Evolutionary conservation across 2,888 invertebrate species (phyloP), one percentile per base, ranked within the genome.

Genomic region (Reticulitermes lucifugus): DNA sequence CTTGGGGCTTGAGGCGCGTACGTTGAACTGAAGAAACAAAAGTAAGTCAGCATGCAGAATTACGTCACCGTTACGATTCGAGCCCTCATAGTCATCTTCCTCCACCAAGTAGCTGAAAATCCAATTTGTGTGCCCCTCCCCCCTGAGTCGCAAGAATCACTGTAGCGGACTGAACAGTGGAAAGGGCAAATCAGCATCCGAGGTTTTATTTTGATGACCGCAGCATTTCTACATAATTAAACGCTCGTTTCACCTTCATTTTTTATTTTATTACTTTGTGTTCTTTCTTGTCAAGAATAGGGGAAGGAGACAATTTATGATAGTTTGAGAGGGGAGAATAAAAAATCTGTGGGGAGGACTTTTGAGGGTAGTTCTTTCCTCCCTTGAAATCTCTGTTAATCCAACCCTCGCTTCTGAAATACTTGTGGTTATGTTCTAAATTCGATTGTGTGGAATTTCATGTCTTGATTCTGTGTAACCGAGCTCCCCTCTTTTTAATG

Each of bases 181-280:
- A 55, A 55, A 55, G 55, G 55, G 55, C 55, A 55, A 55, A 55
- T 12, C 18, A 55, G 4, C 18, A 18, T 14, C n/a, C 25, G 6
- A 14, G 25, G n/a, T 35, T 73, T 29, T 41, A 73, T 73, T 41
- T 73, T 73, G 73, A 73, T 35, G 73, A 73, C 73, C 35, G 41
- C 18, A 41, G 73, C 73, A 73, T 73, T 73, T 73, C 73, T 73
- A 65, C 41, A 73, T 73, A 73, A 73, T 73, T 73, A 73, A 73
- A 73, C 73, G 73, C 73, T 73, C 73, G 35, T 41, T 41, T 35
- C 73, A 73, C 73, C 73, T 73, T 73, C 73, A 73, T 73, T 73
- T 73, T 73, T 73, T 73, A 73, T 73, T 41, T 73, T 41, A 73
- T 65, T 65, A 65, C 65, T 65, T 65, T 65, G 12, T 65, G 65